phyloP scores from a whole-genome alignment of 1,140 invertebrate species.

The Limonius californicus region DNA sequence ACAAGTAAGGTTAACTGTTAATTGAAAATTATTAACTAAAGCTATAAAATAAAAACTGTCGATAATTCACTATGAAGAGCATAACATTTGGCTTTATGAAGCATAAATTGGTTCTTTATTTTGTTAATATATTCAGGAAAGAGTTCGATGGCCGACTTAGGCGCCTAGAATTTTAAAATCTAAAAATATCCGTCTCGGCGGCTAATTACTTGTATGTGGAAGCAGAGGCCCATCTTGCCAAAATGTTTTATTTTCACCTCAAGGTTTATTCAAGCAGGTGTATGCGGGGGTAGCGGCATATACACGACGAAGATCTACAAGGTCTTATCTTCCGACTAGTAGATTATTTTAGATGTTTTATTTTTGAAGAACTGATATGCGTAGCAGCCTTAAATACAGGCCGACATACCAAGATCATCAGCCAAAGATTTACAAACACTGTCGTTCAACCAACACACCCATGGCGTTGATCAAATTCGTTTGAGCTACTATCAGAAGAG shows the following conservation, averaged over 20 bases:
- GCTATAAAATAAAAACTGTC: too few relatives aligned
- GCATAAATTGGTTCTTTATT: conserved; percentile 42
- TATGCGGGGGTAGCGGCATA: conserved; percentile 5
- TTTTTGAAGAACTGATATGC: too few relatives aligned
- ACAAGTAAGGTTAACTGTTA: too few relatives aligned
- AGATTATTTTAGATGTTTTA: too few relatives aligned
- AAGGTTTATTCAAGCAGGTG: conserved; percentile 23
- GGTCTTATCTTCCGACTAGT: not conserved
- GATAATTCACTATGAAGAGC: too few relatives aligned
- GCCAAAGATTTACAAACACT: too few relatives aligned
- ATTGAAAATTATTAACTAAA: too few relatives aligned
- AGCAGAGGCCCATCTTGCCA: conserved; percentile 41
- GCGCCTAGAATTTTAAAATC: conserved; percentile 46
- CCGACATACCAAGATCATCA: too few relatives aligned
- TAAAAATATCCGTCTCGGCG: conserved; percentile 45
- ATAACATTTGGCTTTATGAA: conserved; percentile 12
- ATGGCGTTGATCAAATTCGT: too few relatives aligned
- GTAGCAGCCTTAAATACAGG: too few relatives aligned
- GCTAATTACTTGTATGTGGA: conserved; percentile 44
- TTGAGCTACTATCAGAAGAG: too few relatives aligned
- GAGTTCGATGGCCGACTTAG: conserved; percentile 45
- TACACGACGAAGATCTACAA: conserved; percentile 2
- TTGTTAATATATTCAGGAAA: conserved; percentile 38
- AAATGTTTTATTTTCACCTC: conserved; percentile 37
- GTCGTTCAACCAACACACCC: too few relatives aligned